Percentiles rank a stretch among this genome's conserved stretches.
Evolutionary conservation across 2,888 invertebrate genomes (phyloP).

Genomic region (Deilephila elpenor): DNA sequence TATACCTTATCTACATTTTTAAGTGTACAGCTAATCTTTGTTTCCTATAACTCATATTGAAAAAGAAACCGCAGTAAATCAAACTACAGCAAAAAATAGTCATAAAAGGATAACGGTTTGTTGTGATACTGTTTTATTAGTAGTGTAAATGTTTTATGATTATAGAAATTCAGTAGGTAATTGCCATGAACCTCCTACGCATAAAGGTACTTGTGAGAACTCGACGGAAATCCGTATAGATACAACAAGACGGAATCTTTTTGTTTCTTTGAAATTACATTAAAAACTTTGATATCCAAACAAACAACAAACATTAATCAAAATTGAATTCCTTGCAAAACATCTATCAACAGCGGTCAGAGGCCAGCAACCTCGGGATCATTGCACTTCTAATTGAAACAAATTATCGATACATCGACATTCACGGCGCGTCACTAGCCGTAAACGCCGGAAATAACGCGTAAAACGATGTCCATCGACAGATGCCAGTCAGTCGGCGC

Average conservation of each 20-base stretch:
- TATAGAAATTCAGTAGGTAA: not conserved
- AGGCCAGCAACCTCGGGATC: slow-evolving; percentile 9
- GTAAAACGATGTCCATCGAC: slow-evolving; percentile 45
- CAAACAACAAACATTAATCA: not conserved
- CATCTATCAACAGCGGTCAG: not conserved
- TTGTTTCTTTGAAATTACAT: not conserved
- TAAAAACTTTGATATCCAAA: not conserved
- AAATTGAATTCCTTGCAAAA: not conserved
- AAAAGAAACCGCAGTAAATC: not conserved
- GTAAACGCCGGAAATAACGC: slow-evolving; percentile 48
- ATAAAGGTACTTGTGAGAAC: too few species aligned
- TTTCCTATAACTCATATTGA: too few species aligned
- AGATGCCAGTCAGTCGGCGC: slow-evolving; percentile 39
- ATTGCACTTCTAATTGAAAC: slow-evolving; percentile 21
- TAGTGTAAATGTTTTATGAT: not conserved
- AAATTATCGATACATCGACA: slow-evolving; percentile 17
- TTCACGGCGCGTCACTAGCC: slow-evolving; percentile 39
- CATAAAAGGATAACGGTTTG: not conserved
- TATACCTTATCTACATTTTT: too few species aligned
- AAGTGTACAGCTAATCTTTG: too few species aligned
- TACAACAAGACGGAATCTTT: too few species aligned
- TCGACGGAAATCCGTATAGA: too few species aligned
- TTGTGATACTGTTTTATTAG: not conserved
- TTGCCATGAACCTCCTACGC: not conserved
- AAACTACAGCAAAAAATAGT: not conserved